phyloP scores from a whole-genome alignment of 2,797 vertebrate species.

The Eospalax fontanierii region DNA sequence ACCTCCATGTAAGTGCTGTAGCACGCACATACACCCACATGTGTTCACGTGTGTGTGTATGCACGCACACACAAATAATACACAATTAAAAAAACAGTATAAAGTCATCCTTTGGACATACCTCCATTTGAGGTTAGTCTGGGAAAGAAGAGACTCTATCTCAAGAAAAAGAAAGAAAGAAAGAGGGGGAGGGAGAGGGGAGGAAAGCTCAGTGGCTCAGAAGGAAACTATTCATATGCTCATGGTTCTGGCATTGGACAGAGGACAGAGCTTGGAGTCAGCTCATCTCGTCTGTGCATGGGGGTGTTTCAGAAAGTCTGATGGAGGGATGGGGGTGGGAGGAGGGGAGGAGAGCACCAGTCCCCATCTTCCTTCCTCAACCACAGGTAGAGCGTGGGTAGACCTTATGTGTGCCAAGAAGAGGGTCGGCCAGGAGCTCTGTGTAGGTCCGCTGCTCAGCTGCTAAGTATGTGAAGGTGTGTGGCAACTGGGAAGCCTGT shows the following conservation, averaged over 20 bases:
- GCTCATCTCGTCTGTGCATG: neutral
- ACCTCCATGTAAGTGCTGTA: too few species aligned
- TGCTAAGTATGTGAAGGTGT: neutral
- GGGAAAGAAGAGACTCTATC: neutral
- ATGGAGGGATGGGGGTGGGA: neutral
- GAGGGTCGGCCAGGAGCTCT: neutral
- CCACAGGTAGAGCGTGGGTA: neutral
- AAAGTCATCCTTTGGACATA: neutral
- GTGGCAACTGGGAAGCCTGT: neutral
- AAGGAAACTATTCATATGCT: neutral
- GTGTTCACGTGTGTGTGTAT: too few species aligned
- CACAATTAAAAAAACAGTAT: neutral
- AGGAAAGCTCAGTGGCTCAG: neutral
- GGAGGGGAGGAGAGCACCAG: accelerated
- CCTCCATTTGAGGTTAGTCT: neutral
- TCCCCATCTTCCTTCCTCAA: neutral
- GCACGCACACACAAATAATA: neutral
- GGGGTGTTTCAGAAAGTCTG: neutral
- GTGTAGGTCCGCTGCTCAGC: neutral
- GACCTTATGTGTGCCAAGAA: neutral
- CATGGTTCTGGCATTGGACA: neutral
- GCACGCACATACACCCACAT: too few species aligned
- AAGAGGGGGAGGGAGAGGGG: neutral
- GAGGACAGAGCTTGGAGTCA: neutral
- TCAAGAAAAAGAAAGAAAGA: neutral